A percentile compares a stretch with the other conserved stretches of the same genome.
These are phyloP conservation scores for Apotomis capreana DNA, from an alignment of 2,888 invertebrate species.

Conservation along the genomic window DNA sequence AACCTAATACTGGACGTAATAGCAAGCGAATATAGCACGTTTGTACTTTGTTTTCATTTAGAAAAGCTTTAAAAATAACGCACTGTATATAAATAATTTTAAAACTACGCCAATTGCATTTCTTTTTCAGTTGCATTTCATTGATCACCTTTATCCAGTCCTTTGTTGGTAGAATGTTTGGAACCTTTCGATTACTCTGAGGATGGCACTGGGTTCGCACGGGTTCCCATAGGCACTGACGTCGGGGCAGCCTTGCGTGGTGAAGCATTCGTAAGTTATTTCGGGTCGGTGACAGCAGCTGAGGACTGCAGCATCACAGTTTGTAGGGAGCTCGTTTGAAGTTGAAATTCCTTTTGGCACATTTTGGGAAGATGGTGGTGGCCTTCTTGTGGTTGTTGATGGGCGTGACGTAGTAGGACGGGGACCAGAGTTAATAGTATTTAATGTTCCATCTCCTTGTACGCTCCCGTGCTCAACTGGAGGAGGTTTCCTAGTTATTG, in stretches of 20 bases:
- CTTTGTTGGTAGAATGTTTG: constrained; percentile 60
- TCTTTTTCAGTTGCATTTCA: neutral
- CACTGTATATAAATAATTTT: constrained; percentile 31
- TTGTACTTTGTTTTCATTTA: neutral
- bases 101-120: constrained; percentile 13
- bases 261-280: constrained; percentile 65
- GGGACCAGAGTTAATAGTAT: constrained; percentile 11
- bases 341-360: constrained; percentile 9
- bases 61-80: constrained; percentile 7
- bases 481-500: constrained; percentile 56
- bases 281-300: constrained; percentile 66
- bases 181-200: constrained; percentile 61
- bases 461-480: constrained; percentile 64
- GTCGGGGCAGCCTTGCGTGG: constrained; percentile 71
- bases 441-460: constrained; percentile 49
- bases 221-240: constrained; percentile 66
- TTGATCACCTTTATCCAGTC: constrained; percentile 48
- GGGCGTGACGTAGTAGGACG: constrained; percentile 6
- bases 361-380: constrained; percentile 49
- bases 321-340: constrained; percentile 49
- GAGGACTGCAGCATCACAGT: constrained; percentile 67
- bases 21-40: neutral
- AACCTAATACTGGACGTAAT: neutral
- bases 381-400: constrained; percentile 56
- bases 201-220: constrained; percentile 60